Percentiles rank a stretch among this genome's conserved stretches.
Evolutionary conservation across 2,888 invertebrate species (phyloP).

Genomic region (Encarsia formosa): DNA sequence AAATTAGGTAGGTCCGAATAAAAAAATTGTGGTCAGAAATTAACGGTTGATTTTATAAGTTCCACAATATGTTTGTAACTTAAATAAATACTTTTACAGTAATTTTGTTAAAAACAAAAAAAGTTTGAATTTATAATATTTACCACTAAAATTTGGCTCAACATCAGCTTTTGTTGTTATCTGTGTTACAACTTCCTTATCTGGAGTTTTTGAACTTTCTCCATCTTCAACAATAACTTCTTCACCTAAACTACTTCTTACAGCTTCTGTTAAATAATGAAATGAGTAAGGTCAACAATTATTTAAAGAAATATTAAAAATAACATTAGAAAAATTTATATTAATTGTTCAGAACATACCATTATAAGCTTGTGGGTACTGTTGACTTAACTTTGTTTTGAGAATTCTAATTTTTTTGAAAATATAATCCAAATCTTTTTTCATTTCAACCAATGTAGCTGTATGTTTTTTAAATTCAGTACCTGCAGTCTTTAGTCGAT

Average conservation of each 20-base stretch:
- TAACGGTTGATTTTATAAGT: no score
- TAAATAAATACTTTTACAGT: no score
- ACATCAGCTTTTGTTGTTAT: conserved; percentile 36
- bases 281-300: not conserved
- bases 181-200: no score
- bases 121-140: conserved; percentile 6
- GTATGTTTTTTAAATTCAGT: conserved; percentile 90
- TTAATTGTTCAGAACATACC: conserved; percentile 39
- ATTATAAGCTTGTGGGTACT: conserved; percentile 48
- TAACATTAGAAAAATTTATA: not conserved
- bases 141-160: conserved; percentile 14
- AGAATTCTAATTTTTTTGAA: conserved; percentile 86
- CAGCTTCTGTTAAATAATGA: conserved; percentile 39
- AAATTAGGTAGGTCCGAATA: no score
- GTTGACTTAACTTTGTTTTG: conserved; percentile 71
- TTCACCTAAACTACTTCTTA: conserved; percentile 48
- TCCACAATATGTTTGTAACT: no score
- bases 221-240: conserved; percentile 48
- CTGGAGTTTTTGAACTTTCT: conserved; percentile 38
- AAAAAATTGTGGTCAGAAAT: no score
- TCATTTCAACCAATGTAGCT: conserved; percentile 81
- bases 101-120: no score
- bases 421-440: conserved; percentile 89
- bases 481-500: conserved; percentile 78
- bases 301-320: not conserved